Evolutionary conservation across 1,140 invertebrate species (phyloP).

Genomic region (Notospermus geniculatus): DNA sequence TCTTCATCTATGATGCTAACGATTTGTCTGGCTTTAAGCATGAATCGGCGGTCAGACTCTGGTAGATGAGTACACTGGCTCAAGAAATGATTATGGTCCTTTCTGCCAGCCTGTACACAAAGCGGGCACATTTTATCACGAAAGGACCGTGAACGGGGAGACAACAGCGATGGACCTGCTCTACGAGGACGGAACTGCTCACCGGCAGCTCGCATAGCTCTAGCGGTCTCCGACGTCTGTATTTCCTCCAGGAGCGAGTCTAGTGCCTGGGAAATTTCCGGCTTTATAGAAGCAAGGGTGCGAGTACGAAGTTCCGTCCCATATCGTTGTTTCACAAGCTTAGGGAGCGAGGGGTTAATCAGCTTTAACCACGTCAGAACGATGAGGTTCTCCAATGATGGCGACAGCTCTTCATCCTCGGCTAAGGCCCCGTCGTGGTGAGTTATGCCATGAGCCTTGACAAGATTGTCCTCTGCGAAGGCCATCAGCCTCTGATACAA

Average conservation of each 20-base stretch:
- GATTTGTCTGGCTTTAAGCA: constrained; percentile 6
- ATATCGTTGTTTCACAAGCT: constrained; percentile 6
- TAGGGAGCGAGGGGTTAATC: background rate
- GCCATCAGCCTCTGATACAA: constrained; percentile 13
- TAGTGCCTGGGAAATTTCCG: no score
- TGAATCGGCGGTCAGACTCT: constrained; percentile 11
- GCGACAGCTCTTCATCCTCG: constrained; percentile 12
- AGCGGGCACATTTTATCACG: constrained; percentile 3
- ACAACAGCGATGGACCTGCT: no score
- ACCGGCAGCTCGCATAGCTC: background rate
- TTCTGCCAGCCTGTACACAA: background rate
- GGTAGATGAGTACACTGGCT: constrained; percentile 11
- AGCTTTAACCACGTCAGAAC: constrained; percentile 3
- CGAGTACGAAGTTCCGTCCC: constrained; percentile 23
- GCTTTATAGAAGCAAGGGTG: constrained; percentile 22
- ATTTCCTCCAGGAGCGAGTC: constrained; percentile 22
- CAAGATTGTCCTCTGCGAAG: constrained; percentile 12
- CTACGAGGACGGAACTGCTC: constrained; percentile 1
- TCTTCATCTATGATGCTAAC: no score
- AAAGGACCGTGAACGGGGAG: background rate
- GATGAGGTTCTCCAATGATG: constrained; percentile 6
- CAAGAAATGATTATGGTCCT: background rate
- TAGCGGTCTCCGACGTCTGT: background rate
- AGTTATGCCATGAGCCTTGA: background rate
- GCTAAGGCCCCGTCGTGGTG: background rate